A percentile compares a stretch with the other conserved stretches of the same genome.
Conservation (phyloP, 2,113 vertebrate genomes). For the Illadopsis cleaveri region DNA sequence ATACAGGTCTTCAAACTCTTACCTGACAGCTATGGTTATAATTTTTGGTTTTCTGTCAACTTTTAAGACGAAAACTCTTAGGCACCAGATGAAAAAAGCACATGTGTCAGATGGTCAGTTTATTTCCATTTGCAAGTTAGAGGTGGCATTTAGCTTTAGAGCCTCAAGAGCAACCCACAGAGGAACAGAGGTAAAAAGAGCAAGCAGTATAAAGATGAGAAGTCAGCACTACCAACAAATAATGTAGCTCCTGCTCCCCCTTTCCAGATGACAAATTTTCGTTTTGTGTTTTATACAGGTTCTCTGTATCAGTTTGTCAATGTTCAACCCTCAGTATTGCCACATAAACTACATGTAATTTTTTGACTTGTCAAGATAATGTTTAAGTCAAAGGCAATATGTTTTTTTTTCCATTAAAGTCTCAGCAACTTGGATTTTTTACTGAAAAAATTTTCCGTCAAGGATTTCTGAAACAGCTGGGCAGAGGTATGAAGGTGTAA, state of each 20-base stretch:
- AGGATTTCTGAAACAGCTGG: neutral
- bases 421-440: neutral
- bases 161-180: neutral
- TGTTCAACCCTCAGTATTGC: neutral
- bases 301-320: neutral
- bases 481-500: neutral
- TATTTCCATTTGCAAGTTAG: neutral
- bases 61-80: neutral
- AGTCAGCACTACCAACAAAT: neutral
- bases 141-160: neutral
- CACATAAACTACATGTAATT: neutral
- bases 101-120: fast-evolving
- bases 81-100: neutral
- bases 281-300: neutral
- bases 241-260: neutral
- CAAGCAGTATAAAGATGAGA: neutral
- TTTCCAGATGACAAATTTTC: neutral
- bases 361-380: neutral
- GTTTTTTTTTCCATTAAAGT: neutral
- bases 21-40: neutral
- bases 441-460: neutral
- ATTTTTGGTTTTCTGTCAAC: neutral
- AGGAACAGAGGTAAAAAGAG: neutral
- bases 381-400: neutral
- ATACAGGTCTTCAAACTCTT: neutral